Evolutionary conservation across 2,113 vertebrate genomes (phyloP), one percentile per base, ranked within the genome.

Genomic region (Nicator chloris): DNA sequence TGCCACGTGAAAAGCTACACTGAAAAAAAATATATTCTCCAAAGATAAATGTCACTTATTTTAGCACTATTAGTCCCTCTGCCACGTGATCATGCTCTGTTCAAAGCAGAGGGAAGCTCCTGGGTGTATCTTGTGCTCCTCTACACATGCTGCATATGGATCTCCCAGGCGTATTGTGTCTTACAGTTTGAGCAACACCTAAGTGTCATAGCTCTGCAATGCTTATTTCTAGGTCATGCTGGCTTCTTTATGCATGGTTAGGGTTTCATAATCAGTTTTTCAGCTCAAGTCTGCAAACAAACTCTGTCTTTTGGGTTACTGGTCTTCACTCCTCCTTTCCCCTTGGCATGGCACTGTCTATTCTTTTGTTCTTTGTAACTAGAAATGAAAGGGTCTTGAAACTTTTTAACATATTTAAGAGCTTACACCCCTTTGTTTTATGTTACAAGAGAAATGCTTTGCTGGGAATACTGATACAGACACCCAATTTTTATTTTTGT

Each of bases 241-340:
- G 57, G 47, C 63, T 96, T 95, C 71, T 95, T 96, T 90, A 90
- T 59, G 57, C 70, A 93, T 94, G 12, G 0, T 19, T 65, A 35
- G 33, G 49, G 24, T 92, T 94, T 60, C 66, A 71, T 71, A 89
- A 93, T 81, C 6, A 26, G 13, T 90, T 92, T 81, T 92, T 95
- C 72, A 82, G 73, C 28, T 70, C 94, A 95, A 92, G 61, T 77
- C 92, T 88, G 53, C 65, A 95, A 95, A 95, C 71, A 96, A 96
- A 92, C 72, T 86, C 86, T 90, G 61, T 50, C 81, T 95, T 90
- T 93, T 91, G 53, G 78, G 61, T 71, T 78, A 50, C 65, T 80
- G 81, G 89, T 86, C 84, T 66, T 59, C 63, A 59, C n/a, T 66
- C 65, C 42, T 86, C 73, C 72, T 82, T 90, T 86, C 70, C 50